Conservation (phyloP, 1,140 invertebrate species). For the Oreohelix idahoensis region DNA sequence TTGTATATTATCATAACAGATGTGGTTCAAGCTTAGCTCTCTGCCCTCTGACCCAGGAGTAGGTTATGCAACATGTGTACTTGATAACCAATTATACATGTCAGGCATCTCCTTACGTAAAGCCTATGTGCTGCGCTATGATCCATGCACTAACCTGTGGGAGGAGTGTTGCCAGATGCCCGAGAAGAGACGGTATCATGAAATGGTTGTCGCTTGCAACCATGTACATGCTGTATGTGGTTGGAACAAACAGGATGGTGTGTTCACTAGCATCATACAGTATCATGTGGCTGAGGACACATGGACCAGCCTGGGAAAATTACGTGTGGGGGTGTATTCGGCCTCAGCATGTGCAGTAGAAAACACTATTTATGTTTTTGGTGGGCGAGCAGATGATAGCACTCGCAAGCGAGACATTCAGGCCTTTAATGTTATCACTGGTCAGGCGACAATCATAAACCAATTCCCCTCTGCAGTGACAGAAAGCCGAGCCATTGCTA, state of each 20-base stretch:
- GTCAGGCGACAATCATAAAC: constrained; percentile 45
- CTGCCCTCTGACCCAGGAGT: constrained; percentile 55
- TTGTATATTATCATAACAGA: constrained; percentile 35
- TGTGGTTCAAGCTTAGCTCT: constrained; percentile 48
- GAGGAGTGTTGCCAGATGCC: constrained; percentile 49
- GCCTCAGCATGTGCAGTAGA: constrained; percentile 50
- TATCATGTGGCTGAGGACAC: constrained; percentile 44
- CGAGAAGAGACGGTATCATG: constrained; percentile 51
- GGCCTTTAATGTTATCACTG: constrained; percentile 47
- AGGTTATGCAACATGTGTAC: constrained; percentile 54
- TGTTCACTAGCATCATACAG: constrained; percentile 46
- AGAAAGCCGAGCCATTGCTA: constrained; percentile 46
- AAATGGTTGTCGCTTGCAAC: constrained; percentile 51
- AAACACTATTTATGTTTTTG: constrained; percentile 55
- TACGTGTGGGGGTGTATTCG: constrained; percentile 52
- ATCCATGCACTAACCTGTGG: constrained; percentile 50
- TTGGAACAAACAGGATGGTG: constrained; percentile 52
- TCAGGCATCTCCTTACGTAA: constrained; percentile 50
- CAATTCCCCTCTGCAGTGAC: constrained; percentile 46
- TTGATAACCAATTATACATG: constrained; percentile 52
- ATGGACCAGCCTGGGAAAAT: constrained; percentile 50
- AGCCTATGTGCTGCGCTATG: constrained; percentile 48
- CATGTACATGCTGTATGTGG: constrained; percentile 54
- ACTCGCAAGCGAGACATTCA: constrained; percentile 49
- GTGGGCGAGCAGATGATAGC: constrained; percentile 49